These are phyloP conservation scores for Hyperoplus immaculatus DNA, from an alignment of 2,797 vertebrate genomes.

Conservation along the genomic window DNA sequence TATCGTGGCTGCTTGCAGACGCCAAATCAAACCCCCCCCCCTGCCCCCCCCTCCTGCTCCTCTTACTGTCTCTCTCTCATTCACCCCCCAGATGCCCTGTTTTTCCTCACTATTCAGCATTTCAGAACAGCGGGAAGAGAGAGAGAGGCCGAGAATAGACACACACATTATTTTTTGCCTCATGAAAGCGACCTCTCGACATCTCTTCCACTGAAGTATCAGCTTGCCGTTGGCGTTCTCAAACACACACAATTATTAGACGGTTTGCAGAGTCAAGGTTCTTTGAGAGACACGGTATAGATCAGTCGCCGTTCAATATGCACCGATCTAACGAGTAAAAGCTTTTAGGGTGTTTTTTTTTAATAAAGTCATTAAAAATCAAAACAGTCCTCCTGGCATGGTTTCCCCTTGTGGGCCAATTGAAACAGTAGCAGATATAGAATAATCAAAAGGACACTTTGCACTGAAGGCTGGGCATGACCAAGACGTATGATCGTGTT, in stretches of 20 bases:
- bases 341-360: slow-evolving; percentile 60
- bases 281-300: slow-evolving; percentile 49
- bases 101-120: slow-evolving; percentile 58
- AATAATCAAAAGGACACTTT: slow-evolving; percentile 61
- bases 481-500: slow-evolving; percentile 42
- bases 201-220: slow-evolving; percentile 10
- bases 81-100: slow-evolving; percentile 43
- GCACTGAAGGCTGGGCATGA: slow-evolving; percentile 28
- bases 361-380: slow-evolving; percentile 68
- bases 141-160: slow-evolving; percentile 18
- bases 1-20: slow-evolving; percentile 77
- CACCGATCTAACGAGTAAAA: slow-evolving; percentile 60
- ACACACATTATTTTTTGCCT: slow-evolving; percentile 17
- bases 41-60: slow-evolving; percentile 41
- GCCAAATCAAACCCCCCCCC: slow-evolving; percentile 68
- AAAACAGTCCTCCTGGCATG: slow-evolving; percentile 40
- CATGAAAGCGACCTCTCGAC: slow-evolving; percentile 35
- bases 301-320: slow-evolving; percentile 68
- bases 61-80: slow-evolving; percentile 46
- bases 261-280: slow-evolving; percentile 50
- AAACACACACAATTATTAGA: slow-evolving; percentile 38
- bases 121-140: slow-evolving; percentile 40
- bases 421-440: slow-evolving; percentile 50
- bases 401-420: slow-evolving; percentile 40
- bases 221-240: slow-evolving; percentile 20